Evolutionary conservation across 1,140 invertebrate genomes (phyloP).

Genomic region (Bursaphelenchus mucronatus): DNA sequence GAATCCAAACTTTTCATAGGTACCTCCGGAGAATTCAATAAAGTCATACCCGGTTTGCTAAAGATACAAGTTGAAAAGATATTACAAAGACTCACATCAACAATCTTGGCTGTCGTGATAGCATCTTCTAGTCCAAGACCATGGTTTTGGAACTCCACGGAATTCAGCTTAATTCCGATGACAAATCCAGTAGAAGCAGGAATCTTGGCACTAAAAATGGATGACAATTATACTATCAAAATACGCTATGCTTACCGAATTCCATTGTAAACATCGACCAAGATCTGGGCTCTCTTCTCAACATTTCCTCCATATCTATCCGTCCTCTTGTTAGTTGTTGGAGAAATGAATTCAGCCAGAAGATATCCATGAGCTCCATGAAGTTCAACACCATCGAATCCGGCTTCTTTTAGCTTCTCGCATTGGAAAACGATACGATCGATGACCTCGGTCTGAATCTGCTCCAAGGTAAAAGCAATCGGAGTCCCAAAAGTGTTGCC

Average conservation of each 20-base stretch:
- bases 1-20: slow-evolving; percentile 37
- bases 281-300: slow-evolving; percentile 46
- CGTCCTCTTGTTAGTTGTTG: slow-evolving; percentile 48
- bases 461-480: slow-evolving; percentile 38
- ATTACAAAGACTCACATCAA: neutral
- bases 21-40: slow-evolving; percentile 47
- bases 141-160: slow-evolving; percentile 37
- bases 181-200: slow-evolving; percentile 35
- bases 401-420: slow-evolving; percentile 30
- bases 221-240: neutral
- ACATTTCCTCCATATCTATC: slow-evolving; percentile 50
- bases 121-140: slow-evolving; percentile 22
- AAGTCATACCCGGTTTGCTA: slow-evolving; percentile 44
- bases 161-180: slow-evolving; percentile 45
- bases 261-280: slow-evolving; percentile 49
- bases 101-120: slow-evolving; percentile 16
- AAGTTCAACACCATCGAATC: slow-evolving; percentile 49
- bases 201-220: slow-evolving; percentile 15
- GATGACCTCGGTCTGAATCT: slow-evolving; percentile 47
- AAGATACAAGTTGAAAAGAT: slow-evolving; percentile 13
- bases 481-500: slow-evolving; percentile 34
- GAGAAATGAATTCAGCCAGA: slow-evolving; percentile 49
- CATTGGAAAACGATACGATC: slow-evolving; percentile 49
- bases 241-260: slow-evolving; percentile 27
- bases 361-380: slow-evolving; percentile 57